Base-by-base conservation (phyloP, 1,140 invertebrate species). In the Drosophila ambigua region DNA sequence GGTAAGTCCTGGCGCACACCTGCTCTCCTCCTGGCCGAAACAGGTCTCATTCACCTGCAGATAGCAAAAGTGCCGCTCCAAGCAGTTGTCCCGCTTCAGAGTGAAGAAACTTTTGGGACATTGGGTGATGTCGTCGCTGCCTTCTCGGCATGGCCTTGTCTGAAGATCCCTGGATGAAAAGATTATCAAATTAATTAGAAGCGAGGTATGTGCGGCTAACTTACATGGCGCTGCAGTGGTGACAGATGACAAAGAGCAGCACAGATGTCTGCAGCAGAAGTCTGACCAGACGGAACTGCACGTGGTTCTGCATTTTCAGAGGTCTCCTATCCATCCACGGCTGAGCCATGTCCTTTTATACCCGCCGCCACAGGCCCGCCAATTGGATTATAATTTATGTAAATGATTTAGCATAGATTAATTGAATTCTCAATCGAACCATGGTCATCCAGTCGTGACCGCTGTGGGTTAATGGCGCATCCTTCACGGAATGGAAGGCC, bases 331-430 rank as follows among this genome's bases (percentile, higher is more conserved):
- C 13, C 15, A 9, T 7, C 23, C 8, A 28, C 0, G 20, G 41
- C 4, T 13, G 13, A 11, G 48, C 23, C 23, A 16, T 4, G 20
- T 7, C 26, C 62, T 79, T 80, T 79, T 80, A 80, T 80, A 80
- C 44, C 20, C 39, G 7, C 9, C 15, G 26, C 5, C 41, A 26
- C 41, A 35, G 59, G 39, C 13, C 23, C 28, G 8, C 31, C 26
- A 43, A 16, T 71, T 45, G 26, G 23, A 75, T 79, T 62, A 4
- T 66, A 71, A 79, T 75, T 46, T 76, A 78, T 78, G 66, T 49
- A 46, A 80, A 75, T 80, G 39, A 8, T 63, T 66, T 71, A 59
- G 57, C 46, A 53, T 72, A 75, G 41, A 79, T 66, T 75, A 61
- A 78, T 66, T 77, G 64, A 53, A 49, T 24, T 49, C 9, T 13